Conservation (phyloP, 2,888 invertebrate genomes). For the Stictocephala bisonia region DNA sequence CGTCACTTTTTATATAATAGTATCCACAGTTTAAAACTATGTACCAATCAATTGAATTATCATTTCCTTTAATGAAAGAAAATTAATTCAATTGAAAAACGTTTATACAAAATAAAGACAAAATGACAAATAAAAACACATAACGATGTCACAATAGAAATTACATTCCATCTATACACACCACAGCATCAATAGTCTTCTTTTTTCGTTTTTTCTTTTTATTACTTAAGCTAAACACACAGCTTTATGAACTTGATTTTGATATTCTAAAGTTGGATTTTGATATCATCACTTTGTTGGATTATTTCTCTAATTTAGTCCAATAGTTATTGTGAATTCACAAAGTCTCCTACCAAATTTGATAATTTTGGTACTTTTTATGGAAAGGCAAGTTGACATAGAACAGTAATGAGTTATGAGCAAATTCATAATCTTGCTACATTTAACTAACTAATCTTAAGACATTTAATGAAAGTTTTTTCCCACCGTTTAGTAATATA, state of each 20-base stretch:
- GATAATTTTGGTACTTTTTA: no score
- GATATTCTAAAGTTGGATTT: background rate
- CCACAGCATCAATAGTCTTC: constrained; percentile 8
- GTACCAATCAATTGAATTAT: constrained; percentile 50
- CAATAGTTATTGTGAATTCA: no score
- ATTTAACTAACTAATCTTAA: no score
- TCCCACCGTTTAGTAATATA: no score
- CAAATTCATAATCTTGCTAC: no score
- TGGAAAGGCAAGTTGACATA: no score
- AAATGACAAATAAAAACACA: constrained; percentile 17
- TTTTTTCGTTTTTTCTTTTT: constrained; percentile 26
- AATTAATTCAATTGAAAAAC: constrained; percentile 44
- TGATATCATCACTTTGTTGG: no score
- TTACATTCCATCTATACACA: constrained; percentile 5
- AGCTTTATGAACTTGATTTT: constrained; percentile 5
- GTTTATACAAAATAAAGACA: constrained; percentile 46
- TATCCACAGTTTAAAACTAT: constrained; percentile 51
- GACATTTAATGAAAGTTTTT: no score
- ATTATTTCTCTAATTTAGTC: no score
- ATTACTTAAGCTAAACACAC: constrained; percentile 6
- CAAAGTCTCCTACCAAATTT: no score
- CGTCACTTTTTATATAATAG: constrained; percentile 1
- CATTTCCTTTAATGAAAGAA: constrained; percentile 47
- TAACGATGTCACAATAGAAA: background rate
- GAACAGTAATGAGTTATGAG: no score